Conservation (phyloP, 2,888 invertebrate genomes). For the Apoda limacodes region DNA sequence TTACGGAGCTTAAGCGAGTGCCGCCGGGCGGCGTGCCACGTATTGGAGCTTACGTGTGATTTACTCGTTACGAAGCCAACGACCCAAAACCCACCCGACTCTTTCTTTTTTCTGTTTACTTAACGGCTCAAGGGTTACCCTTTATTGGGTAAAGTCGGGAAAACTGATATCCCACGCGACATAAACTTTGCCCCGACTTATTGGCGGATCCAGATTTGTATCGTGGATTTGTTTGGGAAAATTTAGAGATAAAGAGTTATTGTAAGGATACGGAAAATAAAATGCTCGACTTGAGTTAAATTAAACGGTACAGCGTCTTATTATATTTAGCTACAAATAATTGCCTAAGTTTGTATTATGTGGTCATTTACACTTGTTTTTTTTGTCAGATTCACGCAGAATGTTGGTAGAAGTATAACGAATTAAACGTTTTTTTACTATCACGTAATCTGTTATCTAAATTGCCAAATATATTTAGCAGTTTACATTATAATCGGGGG, state of each 20-base stretch:
- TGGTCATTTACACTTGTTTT: background rate
- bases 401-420: no score
- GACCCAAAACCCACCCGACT: constrained; percentile 34
- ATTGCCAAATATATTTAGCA: no score
- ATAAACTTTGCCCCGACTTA: constrained; percentile 54
- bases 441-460: no score
- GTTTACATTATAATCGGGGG: no score
- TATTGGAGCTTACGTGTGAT: constrained; percentile 61
- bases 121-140: constrained; percentile 65
- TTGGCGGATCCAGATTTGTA: constrained; percentile 46
- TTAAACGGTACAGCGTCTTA: no score
- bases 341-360: no score
- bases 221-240: no score
- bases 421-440: no score
- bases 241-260: no score
- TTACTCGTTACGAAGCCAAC: constrained; percentile 59
- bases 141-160: constrained; percentile 64
- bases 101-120: constrained; percentile 65
- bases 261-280: no score
- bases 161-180: constrained; percentile 56
- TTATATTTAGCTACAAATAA: no score
- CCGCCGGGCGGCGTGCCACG: constrained; percentile 39
- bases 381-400: constrained; percentile 23
- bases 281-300: no score
- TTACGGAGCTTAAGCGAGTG: constrained; percentile 44